phyloP scores from a whole-genome alignment of 2,888 invertebrate species.

The Tenthredo scrophulariae region DNA sequence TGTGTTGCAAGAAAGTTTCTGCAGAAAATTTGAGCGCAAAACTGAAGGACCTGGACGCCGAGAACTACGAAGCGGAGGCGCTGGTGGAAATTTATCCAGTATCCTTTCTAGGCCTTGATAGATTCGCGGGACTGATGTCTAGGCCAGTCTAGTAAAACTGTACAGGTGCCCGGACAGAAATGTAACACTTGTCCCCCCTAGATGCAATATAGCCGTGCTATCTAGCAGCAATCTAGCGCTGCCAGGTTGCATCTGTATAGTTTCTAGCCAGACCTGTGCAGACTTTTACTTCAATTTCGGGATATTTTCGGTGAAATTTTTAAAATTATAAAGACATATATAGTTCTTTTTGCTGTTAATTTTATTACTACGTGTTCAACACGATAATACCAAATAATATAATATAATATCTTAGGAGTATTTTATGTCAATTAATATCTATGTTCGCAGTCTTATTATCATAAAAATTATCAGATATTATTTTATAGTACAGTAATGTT shows the following conservation, averaged over 20 bases:
- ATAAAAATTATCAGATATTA: neutral
- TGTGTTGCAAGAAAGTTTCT: no score
- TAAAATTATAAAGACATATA: neutral
- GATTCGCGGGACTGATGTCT: constrained; percentile 10
- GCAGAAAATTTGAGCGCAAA: no score
- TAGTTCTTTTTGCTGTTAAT: neutral
- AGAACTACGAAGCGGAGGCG: no score
- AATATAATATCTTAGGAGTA: neutral
- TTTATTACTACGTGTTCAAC: constrained; percentile 9
- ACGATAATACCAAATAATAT: neutral
- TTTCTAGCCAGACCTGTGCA: neutral
- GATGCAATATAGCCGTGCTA: constrained; percentile 23
- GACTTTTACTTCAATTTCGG: neutral
- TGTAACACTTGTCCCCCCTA: constrained; percentile 29
- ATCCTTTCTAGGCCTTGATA: constrained; percentile 7
- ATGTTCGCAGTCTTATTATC: neutral
- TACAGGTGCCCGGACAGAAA: constrained; percentile 13
- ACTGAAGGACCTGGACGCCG: no score
- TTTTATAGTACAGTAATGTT: neutral
- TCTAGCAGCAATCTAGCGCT: neutral
- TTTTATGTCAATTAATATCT: neutral
- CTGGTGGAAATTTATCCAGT: constrained; percentile 30
- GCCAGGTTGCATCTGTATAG: constrained; percentile 18
- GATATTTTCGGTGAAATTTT: neutral
- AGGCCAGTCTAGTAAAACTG: constrained; percentile 35